Conservation (phyloP, 2,113 vertebrate species). For the Microcebus griseorufus region DNA sequence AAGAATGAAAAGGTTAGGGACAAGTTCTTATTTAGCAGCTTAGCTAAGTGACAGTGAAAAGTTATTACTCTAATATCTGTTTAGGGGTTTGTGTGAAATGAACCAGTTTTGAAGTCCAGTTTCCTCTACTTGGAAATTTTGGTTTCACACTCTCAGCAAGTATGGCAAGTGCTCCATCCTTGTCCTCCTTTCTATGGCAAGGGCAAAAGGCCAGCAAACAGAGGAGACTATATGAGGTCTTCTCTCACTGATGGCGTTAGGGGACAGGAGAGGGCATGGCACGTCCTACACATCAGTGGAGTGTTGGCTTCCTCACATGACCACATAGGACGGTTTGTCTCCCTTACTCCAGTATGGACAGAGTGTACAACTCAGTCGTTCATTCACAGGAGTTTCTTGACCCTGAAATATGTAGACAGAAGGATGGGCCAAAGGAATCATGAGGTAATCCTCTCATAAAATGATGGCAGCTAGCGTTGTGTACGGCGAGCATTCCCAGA, state of each 20-base stretch:
- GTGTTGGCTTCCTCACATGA: background rate
- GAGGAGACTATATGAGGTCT: background rate
- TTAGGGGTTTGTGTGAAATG: background rate
- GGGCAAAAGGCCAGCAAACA: constrained; percentile 20
- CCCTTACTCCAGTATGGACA: background rate
- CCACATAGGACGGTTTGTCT: background rate
- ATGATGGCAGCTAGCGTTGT: background rate
- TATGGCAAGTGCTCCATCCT: background rate
- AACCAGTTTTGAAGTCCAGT: background rate
- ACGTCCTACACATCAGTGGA: too few species aligned
- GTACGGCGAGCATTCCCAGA: background rate
- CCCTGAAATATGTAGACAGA: background rate
- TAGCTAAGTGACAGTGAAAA: background rate
- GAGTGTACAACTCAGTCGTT: background rate
- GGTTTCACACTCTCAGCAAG: background rate
- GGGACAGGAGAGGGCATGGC: background rate
- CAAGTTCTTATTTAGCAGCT: background rate
- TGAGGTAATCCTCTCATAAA: background rate
- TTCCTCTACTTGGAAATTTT: background rate
- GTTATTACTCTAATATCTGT: background rate
- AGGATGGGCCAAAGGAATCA: background rate
- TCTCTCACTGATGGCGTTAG: background rate
- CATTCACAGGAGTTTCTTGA: background rate
- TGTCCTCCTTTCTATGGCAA: background rate
- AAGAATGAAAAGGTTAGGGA: background rate